Conservation (phyloP, 2,113 vertebrate species). For the Pimephales promelas region DNA sequence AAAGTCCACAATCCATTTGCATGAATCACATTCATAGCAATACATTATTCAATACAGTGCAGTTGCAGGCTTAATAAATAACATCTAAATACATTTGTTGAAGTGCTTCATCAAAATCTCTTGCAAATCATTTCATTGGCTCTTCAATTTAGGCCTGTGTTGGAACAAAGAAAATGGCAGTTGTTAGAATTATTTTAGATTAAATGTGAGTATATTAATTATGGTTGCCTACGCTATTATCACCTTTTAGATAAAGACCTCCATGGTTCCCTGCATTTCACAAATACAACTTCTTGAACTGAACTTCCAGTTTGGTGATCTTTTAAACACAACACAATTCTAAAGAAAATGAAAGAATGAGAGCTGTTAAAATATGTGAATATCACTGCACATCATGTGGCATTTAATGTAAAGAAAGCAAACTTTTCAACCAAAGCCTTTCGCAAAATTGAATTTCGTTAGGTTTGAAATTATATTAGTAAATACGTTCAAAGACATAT, state of each 20-base stretch:
- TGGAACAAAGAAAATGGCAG: conserved; percentile 22
- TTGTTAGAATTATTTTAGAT: not conserved
- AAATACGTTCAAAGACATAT: not conserved
- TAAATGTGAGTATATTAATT: not conserved
- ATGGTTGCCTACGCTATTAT: not conserved
- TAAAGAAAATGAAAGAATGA: conserved; percentile 30
- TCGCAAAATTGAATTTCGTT: not conserved
- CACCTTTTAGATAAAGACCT: conserved; percentile 63
- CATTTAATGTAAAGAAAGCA: not conserved
- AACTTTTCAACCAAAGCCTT: not conserved
- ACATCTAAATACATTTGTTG: conserved; percentile 57
- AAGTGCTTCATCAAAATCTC: conserved; percentile 57
- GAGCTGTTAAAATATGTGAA: not conserved
- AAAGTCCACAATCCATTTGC: not conserved
- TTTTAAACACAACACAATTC: conserved; percentile 74
- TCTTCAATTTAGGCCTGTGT: conserved; percentile 62
- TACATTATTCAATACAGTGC: conserved; percentile 20
- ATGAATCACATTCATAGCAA: conserved; percentile 12
- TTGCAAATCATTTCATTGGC: conserved; percentile 48
- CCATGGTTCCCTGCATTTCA: conserved; percentile 73
- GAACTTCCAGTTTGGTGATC: conserved; percentile 51
- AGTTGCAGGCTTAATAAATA: conserved; percentile 35
- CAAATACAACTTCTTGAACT: conserved; percentile 69
- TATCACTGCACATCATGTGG: not conserved
- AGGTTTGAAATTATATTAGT: not conserved